These are phyloP conservation scores for Homalodisca vitripennis DNA, from an alignment of 1,140 invertebrate genomes.

Conservation along the genomic window DNA sequence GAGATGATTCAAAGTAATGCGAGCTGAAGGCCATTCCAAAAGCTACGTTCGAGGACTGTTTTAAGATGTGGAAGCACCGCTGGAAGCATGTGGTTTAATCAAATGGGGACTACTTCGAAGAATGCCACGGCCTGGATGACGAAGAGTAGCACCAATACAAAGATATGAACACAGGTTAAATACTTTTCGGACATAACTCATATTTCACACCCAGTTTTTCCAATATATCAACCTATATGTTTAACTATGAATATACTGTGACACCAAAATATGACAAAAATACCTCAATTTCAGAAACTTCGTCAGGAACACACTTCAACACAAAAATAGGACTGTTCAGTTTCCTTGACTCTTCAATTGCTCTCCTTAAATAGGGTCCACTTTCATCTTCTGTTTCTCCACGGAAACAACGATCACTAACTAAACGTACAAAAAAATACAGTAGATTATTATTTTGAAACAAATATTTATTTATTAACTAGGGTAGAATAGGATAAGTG, in stretches of 20 bases:
- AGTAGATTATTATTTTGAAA: no score
- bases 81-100: no score
- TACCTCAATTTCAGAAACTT: slow-evolving; percentile 38
- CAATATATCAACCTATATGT: neutral
- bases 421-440: slow-evolving; percentile 44
- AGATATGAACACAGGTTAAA: neutral
- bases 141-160: no score
- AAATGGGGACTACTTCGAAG: no score
- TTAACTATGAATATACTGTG: neutral
- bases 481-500: no score
- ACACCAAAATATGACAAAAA: neutral
- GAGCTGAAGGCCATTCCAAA: no score
- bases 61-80: no score
- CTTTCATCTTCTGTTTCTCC: slow-evolving; percentile 56
- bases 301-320: slow-evolving; percentile 51
- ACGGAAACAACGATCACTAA: slow-evolving; percentile 65
- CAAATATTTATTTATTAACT: no score
- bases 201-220: neutral
- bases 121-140: no score
- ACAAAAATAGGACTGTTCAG: slow-evolving; percentile 43
- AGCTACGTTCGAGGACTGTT: no score
- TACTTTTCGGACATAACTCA: neutral
- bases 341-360: slow-evolving; percentile 44
- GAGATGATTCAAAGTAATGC: no score
- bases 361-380: slow-evolving; percentile 53